Evolutionary conservation across 2,113 vertebrate genomes (phyloP).

Genomic region (Rhynchomys soricoides): DNA sequence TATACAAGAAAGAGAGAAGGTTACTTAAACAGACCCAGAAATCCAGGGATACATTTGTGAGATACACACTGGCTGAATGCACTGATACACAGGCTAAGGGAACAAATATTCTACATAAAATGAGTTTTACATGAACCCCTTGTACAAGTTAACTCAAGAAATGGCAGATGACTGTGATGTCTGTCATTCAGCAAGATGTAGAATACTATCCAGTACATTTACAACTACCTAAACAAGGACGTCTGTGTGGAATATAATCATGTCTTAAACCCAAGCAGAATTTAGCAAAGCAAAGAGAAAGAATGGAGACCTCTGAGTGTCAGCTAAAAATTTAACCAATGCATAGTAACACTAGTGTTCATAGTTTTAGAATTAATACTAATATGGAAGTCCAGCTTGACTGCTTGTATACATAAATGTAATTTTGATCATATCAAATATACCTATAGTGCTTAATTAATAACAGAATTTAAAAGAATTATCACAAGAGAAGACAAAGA

Average conservation of each 20-base stretch:
- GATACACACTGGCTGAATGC: neutral
- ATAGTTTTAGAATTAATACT: neutral
- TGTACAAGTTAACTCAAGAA: neutral
- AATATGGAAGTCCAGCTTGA: neutral
- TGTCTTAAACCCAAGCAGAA: neutral
- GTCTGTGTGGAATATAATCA: neutral
- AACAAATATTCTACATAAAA: neutral
- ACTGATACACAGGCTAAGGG: neutral
- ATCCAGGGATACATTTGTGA: neutral
- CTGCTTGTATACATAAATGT: neutral
- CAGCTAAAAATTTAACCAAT: neutral
- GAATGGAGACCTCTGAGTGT: neutral
- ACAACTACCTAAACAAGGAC: neutral
- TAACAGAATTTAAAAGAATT: neutral
- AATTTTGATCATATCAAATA: neutral
- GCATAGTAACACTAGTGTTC: neutral
- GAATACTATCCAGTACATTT: neutral
- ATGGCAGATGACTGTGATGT: neutral
- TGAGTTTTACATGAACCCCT: neutral
- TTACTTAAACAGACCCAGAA: neutral
- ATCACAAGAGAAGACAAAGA: neutral
- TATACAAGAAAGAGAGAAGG: neutral
- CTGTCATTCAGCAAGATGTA: neutral
- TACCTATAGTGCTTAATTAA: neutral
- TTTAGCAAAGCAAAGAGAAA: neutral